A percentile compares a stretch with the other conserved stretches of the same genome.
Conservation (phyloP, 2,797 vertebrate species). For the Falco concolor region DNA sequence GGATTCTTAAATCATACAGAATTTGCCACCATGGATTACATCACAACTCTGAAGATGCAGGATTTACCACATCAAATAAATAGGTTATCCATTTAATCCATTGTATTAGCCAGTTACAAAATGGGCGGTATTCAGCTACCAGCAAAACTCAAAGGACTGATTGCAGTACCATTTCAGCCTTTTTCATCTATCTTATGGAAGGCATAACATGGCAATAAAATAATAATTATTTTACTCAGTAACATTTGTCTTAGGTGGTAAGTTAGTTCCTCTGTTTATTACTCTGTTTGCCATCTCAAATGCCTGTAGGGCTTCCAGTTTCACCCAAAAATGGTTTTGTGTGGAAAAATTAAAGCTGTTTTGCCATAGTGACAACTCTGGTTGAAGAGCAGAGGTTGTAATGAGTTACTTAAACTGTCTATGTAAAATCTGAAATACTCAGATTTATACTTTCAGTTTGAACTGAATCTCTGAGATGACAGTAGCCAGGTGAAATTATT, state of each 20-base stretch:
- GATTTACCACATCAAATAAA: slow-evolving; percentile 1
- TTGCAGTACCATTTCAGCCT: background rate
- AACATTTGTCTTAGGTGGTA: background rate
- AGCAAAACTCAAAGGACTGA: background rate
- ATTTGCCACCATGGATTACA: slow-evolving; percentile 19
- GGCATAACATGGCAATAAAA: background rate
- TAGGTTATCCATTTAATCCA: background rate
- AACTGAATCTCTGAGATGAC: background rate
- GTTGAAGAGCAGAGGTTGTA: background rate
- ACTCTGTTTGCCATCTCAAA: background rate
- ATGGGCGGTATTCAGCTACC: background rate
- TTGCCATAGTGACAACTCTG: background rate
- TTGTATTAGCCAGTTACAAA: background rate
- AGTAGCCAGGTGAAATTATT: background rate
- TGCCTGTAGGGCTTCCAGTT: background rate
- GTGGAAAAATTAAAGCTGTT: background rate
- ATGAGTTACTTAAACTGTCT: background rate
- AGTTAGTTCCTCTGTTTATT: background rate
- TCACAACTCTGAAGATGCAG: background rate
- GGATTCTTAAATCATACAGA: slow-evolving; percentile 31
- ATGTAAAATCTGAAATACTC: background rate
- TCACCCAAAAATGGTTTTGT: background rate
- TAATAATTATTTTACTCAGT: background rate
- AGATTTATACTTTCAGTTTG: background rate
- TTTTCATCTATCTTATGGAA: background rate